Conservation (phyloP, 2,797 vertebrate species). For the Phoxinus dragarum region DNA sequence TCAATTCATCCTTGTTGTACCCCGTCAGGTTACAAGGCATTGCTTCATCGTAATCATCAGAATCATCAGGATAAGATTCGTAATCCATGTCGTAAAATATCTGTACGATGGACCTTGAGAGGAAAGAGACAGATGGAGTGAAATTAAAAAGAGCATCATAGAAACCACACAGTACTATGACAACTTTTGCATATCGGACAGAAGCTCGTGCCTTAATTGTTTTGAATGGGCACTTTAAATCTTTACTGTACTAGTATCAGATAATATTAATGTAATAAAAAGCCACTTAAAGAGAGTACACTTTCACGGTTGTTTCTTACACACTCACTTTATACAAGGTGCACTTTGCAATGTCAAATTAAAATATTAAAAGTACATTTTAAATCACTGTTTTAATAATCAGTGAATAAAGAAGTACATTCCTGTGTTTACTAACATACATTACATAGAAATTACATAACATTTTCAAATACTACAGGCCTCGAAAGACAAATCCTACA, state of each 20-base stretch:
- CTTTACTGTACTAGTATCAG: neutral
- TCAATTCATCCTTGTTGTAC: slow-evolving; percentile 41
- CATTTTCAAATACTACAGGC: too few species aligned
- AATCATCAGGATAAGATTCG: rapidly evolving
- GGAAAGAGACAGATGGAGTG: neutral
- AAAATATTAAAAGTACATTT: neutral
- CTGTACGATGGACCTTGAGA: slow-evolving; percentile 12
- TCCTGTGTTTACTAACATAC: neutral
- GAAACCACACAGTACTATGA: neutral
- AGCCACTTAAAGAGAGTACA: neutral
- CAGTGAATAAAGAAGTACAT: neutral
- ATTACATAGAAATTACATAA: neutral
- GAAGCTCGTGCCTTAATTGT: neutral
- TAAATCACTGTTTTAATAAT: neutral
- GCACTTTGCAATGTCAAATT: neutral
- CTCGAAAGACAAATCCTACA: too few species aligned
- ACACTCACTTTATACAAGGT: neutral
- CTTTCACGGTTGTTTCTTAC: neutral
- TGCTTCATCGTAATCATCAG: rapidly evolving
- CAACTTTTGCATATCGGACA: neutral
- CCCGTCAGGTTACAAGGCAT: slow-evolving; percentile 52
- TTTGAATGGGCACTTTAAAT: neutral
- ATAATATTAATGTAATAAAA: neutral
- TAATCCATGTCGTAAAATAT: rapidly evolving
- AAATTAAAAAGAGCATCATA: neutral